A percentile compares a stretch with the other conserved stretches of the same genome.
These are phyloP conservation scores for Oceanodroma leucorhoa DNA, from an alignment of 2,797 vertebrate species.

Conservation along the genomic window DNA sequence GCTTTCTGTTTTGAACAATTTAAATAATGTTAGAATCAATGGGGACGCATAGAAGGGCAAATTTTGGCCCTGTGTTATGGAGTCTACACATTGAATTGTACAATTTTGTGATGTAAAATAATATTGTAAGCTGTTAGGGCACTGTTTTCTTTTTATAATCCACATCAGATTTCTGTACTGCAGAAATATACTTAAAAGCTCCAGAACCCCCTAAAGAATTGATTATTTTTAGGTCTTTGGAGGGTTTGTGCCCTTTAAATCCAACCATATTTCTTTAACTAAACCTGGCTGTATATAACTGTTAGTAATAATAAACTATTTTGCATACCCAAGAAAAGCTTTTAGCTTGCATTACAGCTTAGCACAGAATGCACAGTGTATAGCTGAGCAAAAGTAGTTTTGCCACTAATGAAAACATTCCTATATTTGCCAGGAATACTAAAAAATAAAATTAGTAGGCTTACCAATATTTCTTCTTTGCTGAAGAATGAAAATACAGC, in stretches of 20 bases:
- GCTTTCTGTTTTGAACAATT: neutral
- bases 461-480: neutral
- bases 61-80: neutral
- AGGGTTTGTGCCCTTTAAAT: neutral
- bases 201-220: neutral
- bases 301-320: neutral
- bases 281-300: neutral
- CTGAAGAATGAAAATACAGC: neutral
- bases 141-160: neutral
- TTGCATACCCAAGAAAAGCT: neutral
- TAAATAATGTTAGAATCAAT: neutral
- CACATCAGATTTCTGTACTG: neutral
- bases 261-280: neutral
- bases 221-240: conserved; percentile 9
- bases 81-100: neutral
- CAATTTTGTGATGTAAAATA: neutral
- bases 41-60: neutral
- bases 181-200: neutral
- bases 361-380: neutral
- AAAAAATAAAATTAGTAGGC: neutral
- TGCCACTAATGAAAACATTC: neutral
- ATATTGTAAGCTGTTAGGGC: neutral
- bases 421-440: neutral
- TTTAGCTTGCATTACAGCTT: neutral
- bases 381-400: neutral